These are phyloP conservation scores for Caenorhabditis angaria DNA, from an alignment of 2,888 invertebrate genomes.

Conservation along the genomic window DNA sequence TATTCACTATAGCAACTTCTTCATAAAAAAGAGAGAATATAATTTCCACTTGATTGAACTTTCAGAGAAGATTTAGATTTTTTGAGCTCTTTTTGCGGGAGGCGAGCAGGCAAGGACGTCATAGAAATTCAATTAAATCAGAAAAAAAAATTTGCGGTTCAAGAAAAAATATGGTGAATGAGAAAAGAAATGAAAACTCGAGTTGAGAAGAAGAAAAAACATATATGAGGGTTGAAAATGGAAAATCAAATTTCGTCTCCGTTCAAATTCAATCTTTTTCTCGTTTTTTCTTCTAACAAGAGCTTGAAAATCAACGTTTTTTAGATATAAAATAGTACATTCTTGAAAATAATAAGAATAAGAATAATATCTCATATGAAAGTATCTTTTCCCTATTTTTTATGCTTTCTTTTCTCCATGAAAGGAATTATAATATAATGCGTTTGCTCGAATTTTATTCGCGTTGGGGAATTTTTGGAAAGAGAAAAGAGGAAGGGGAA, in stretches of 20 bases:
- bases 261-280: neutral
- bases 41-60: neutral
- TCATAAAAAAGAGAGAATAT: too few relatives aligned
- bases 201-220: neutral
- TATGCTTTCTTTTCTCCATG: neutral
- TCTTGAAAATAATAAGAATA: neutral
- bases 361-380: neutral
- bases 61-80: too few relatives aligned
- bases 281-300: neutral
- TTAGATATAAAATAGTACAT: neutral
- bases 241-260: neutral
- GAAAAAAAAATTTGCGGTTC: neutral
- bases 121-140: neutral
- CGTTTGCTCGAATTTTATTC: neutral
- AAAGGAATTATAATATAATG: constrained; percentile 2
- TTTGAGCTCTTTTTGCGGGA: neutral
- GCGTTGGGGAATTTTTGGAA: too few relatives aligned
- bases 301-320: neutral
- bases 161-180: neutral
- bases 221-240: too few relatives aligned
- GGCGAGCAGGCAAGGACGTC: too few relatives aligned
- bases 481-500: too few relatives aligned
- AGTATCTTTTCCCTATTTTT: neutral
- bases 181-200: neutral
- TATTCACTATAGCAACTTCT: constrained; percentile 2